A percentile compares a stretch with the other conserved stretches of the same genome.
Evolutionary conservation across 2,888 invertebrate genomes (phyloP).

Genomic region (Hedya salicella): DNA sequence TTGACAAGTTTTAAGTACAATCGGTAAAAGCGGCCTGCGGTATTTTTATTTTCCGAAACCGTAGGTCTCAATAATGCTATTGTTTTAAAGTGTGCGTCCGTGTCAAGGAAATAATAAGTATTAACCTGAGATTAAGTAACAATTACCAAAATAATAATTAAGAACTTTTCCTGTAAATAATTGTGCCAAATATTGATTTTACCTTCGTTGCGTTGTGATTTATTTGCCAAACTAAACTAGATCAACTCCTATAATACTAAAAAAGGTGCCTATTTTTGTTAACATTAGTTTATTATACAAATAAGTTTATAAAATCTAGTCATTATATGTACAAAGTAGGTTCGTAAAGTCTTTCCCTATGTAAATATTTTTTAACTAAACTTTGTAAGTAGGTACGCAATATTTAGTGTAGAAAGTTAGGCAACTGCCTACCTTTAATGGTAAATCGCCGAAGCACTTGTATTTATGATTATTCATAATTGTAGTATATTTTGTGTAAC

Average conservation of each 20-base stretch:
- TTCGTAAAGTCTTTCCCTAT: conserved; percentile 44
- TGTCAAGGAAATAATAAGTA: conserved; percentile 29
- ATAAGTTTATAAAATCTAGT: conserved; percentile 63
- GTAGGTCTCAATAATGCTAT: conserved; percentile 3
- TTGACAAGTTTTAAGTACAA: conserved; percentile 8
- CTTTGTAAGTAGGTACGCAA: conserved; percentile 59
- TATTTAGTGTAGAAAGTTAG: conserved; percentile 49
- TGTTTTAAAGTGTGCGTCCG: conserved; percentile 11
- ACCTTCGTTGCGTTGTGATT: conserved; percentile 40
- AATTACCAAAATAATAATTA: conserved; percentile 5
- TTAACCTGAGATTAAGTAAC: conserved; percentile 11
- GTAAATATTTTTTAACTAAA: conserved; percentile 57
- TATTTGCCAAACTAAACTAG: conserved; percentile 12
- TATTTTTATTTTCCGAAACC: conserved; percentile 1
- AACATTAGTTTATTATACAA: conserved; percentile 34
- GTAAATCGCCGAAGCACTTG: conserved; percentile 47
- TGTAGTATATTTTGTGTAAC: conserved; percentile 79
- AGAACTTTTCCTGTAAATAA: conserved; percentile 47
- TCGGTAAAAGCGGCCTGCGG: not conserved
- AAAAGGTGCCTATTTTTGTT: conserved; percentile 42
- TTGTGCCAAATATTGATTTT: conserved; percentile 50
- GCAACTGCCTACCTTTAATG: conserved; percentile 30
- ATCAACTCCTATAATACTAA: conserved; percentile 4
- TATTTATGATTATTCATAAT: conserved; percentile 64
- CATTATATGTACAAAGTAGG: conserved; percentile 80